phyloP scores from a whole-genome alignment of 1,140 invertebrate genomes.

The Leptinotarsa texana region DNA sequence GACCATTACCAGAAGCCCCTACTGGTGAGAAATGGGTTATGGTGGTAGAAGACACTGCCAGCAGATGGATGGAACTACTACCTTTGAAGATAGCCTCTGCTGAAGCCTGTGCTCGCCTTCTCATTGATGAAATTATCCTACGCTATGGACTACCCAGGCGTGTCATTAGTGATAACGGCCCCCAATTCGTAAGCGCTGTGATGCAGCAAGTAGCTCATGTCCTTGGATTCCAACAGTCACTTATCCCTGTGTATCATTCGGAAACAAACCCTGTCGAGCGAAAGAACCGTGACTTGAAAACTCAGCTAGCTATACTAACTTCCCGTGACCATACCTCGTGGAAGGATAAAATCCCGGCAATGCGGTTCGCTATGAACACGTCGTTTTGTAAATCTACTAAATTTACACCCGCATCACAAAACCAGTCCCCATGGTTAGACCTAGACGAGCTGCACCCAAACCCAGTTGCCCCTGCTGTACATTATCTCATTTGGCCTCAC shows the following conservation, averaged over 20 bases:
- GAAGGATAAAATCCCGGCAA: slow-evolving; percentile 48
- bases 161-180: slow-evolving; percentile 29
- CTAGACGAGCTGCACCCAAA: not conserved
- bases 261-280: slow-evolving; percentile 44
- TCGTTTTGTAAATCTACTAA: slow-evolving; percentile 34
- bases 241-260: slow-evolving; percentile 50
- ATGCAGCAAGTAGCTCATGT: slow-evolving; percentile 41
- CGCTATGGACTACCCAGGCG: slow-evolving; percentile 31
- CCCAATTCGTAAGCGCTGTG: slow-evolving; percentile 37
- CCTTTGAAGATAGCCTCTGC: slow-evolving; percentile 34
- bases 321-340: slow-evolving; percentile 22
- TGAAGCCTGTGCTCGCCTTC: slow-evolving; percentile 30
- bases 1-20: slow-evolving; percentile 32
- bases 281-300: slow-evolving; percentile 46
- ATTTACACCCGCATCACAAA: slow-evolving; percentile 14
- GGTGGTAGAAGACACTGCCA: slow-evolving; percentile 35
- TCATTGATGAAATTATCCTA: slow-evolving; percentile 40
- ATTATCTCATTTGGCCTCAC: not conserved
- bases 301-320: slow-evolving; percentile 18
- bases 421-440: not conserved
- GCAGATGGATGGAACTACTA: slow-evolving; percentile 36
- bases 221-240: slow-evolving; percentile 45
- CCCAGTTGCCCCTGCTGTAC: not conserved
- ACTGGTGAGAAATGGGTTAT: slow-evolving; percentile 32
- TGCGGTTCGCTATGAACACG: slow-evolving; percentile 56